phyloP scores from a whole-genome alignment of 1,140 invertebrate genomes.

The Leptinotarsa texana region DNA sequence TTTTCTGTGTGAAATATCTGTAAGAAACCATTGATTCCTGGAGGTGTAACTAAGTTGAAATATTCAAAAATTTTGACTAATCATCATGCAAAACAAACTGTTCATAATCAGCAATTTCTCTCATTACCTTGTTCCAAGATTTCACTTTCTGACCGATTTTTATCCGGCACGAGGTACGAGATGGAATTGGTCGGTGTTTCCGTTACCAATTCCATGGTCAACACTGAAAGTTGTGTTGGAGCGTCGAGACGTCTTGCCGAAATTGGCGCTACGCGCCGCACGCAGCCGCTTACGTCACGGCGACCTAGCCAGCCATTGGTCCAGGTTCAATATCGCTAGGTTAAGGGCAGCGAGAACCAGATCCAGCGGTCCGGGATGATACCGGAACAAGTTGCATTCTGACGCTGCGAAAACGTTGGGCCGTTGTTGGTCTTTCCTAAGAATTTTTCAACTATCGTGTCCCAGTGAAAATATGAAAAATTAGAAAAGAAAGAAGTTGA shows the following conservation, averaged over 20 bases:
- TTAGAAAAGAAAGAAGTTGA: too few relatives aligned
- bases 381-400: not conserved
- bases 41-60: too few relatives aligned
- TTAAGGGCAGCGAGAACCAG: conserved; percentile 30
- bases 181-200: conserved; percentile 9
- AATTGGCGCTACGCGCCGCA: conserved; percentile 35
- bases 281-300: conserved; percentile 45
- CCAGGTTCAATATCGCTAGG: conserved; percentile 58
- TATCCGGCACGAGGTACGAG: conserved; percentile 4
- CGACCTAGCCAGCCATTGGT: conserved; percentile 50
- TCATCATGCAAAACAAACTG: conserved; percentile 3
- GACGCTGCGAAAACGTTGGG: not conserved
- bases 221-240: conserved; percentile 6
- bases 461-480: too few relatives aligned
- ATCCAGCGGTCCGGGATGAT: conserved; percentile 12
- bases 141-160: conserved; percentile 14
- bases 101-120: not conserved
- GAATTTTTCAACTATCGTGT: too few relatives aligned
- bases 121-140: conserved; percentile 15
- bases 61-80: not conserved
- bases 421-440: too few relatives aligned
- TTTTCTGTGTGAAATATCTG: too few relatives aligned
- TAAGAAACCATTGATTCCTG: too few relatives aligned
- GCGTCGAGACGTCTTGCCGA: conserved; percentile 20
- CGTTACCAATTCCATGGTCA: conserved; percentile 11